Evolutionary conservation across 2,888 invertebrate species (phyloP).

Genomic region (Tyria jacobaeae): DNA sequence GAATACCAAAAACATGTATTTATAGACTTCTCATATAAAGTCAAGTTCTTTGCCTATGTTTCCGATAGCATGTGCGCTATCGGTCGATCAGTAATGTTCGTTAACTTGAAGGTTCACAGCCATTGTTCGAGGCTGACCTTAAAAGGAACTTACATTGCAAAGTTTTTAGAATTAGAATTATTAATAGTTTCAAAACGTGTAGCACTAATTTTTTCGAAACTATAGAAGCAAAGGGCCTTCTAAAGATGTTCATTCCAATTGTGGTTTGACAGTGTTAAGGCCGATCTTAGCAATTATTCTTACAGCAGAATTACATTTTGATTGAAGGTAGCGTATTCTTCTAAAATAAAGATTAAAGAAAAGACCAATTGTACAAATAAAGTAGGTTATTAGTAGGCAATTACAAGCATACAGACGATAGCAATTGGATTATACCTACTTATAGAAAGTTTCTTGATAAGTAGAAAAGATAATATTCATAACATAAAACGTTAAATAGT

Average conservation of each 20-base stretch:
- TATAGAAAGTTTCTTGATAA: too few species aligned
- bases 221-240: neutral
- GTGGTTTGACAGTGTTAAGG: neutral
- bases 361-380: too few species aligned
- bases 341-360: neutral
- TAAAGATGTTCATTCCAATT: neutral
- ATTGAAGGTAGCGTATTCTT: neutral
- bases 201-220: slow-evolving; percentile 9
- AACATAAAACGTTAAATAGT: too few species aligned
- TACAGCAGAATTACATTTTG: neutral
- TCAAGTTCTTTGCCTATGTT: slow-evolving; percentile 15
- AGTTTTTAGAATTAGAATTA: slow-evolving; percentile 13
- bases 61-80: slow-evolving; percentile 42
- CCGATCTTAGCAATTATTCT: neutral
- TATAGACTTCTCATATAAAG: neutral
- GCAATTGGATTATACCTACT: too few species aligned
- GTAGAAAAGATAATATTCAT: too few species aligned
- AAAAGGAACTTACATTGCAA: slow-evolving; percentile 19
- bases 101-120: slow-evolving; percentile 38
- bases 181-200: slow-evolving; percentile 16
- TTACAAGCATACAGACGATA: too few species aligned
- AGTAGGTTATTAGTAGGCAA: too few species aligned
- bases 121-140: slow-evolving; percentile 44
- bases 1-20: too few species aligned
- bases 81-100: slow-evolving; percentile 36